Evolutionary conservation across 2,797 vertebrate species (phyloP).

Genomic region (Mus minutoides): DNA sequence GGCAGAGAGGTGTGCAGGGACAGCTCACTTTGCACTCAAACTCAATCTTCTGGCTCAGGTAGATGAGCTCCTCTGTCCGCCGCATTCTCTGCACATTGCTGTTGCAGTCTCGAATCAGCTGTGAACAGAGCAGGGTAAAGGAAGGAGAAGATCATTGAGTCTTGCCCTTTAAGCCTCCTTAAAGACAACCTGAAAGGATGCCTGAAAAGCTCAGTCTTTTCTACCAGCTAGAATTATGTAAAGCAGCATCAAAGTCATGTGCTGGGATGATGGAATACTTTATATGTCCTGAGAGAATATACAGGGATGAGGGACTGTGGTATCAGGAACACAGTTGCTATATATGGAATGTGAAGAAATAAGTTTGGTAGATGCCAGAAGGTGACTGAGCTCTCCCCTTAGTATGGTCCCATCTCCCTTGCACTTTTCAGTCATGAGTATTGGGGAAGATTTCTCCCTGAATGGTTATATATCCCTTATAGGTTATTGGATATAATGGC

Average conservation of each 20-base stretch:
- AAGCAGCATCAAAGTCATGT: not conserved
- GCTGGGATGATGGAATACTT: not conserved
- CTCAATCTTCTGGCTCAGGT: constrained; percentile 96
- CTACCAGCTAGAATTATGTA: not conserved
- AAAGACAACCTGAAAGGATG: not conserved
- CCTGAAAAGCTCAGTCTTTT: not conserved
- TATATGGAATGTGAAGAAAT: not conserved
- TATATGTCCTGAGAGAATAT: not conserved
- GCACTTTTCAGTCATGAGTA: not conserved
- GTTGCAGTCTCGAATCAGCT: constrained; percentile 97
- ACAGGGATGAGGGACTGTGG: not conserved
- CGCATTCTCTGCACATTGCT: constrained; percentile 97
- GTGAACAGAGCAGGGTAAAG: not conserved
- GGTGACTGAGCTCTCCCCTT: not conserved
- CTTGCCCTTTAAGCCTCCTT: not conserved
- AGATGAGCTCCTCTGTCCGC: constrained; percentile 95
- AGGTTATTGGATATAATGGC: not conserved
- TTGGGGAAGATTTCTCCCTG: not conserved
- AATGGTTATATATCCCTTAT: not conserved
- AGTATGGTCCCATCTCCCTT: not conserved
- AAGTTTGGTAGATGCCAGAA: not conserved
- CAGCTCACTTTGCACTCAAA: constrained; percentile 95
- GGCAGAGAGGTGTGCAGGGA: not conserved
- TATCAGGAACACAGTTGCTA: rapidly evolving
- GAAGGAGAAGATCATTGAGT: not conserved